These are phyloP conservation scores for Cochlearius cochlearius DNA, from an alignment of 2,113 vertebrate genomes.

Conservation along the genomic window DNA sequence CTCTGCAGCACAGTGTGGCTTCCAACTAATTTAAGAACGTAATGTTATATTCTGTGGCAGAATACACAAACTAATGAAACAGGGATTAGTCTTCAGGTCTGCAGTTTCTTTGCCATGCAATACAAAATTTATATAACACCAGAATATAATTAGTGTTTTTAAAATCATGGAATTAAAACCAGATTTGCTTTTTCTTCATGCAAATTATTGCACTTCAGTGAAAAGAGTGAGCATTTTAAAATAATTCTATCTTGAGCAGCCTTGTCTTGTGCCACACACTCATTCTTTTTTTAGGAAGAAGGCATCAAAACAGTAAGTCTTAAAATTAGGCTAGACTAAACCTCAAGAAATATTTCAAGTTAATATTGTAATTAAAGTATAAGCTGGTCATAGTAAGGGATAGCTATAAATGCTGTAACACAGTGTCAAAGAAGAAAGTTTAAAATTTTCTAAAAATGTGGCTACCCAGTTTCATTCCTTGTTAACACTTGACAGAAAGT, in stretches of 20 bases:
- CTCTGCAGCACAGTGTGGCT: neutral
- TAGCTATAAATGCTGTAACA: neutral
- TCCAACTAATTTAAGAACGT: constrained; percentile 31
- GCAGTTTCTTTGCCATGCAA: neutral
- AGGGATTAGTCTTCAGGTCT: neutral
- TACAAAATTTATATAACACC: neutral
- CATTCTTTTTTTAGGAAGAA: neutral
- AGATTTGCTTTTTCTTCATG: neutral
- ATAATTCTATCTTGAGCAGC: neutral
- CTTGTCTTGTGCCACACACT: neutral
- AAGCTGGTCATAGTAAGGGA: neutral
- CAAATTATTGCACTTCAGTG: neutral
- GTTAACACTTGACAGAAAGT: neutral
- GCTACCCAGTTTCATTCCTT: neutral
- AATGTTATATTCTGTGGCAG: constrained; percentile 35
- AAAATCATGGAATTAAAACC: neutral
- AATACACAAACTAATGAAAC: constrained; percentile 30
- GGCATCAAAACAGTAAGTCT: neutral
- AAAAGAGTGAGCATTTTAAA: neutral
- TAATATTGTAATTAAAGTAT: neutral
- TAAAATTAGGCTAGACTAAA: neutral
- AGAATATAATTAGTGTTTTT: neutral
- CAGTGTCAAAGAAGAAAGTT: neutral
- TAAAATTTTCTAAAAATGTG: neutral
- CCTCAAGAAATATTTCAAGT: neutral